Evolutionary conservation across 2,888 invertebrate species (phyloP).

Genomic region (Cynaeus angustus): DNA sequence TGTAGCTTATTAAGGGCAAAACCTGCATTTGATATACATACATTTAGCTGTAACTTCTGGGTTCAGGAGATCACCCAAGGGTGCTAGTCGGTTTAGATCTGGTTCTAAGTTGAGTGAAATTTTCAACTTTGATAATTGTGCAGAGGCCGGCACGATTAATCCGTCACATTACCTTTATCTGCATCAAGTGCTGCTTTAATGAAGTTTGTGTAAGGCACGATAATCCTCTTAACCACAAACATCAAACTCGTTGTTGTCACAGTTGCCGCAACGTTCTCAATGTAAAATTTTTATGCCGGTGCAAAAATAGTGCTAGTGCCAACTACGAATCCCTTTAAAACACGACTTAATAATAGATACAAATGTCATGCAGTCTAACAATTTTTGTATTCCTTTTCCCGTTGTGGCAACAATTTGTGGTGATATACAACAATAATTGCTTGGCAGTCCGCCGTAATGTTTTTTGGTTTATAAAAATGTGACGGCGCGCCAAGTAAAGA

Average conservation of each 20-base stretch:
- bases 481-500: conserved; percentile 26
- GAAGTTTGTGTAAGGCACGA: conserved; percentile 10
- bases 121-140: conserved; percentile 29
- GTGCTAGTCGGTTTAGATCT: conserved; percentile 8
- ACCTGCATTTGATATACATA: conserved; percentile 46
- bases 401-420: conserved; percentile 4
- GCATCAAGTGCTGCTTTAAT: conserved; percentile 19
- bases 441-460: conserved; percentile 3
- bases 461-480: conserved; percentile 15
- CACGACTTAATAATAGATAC: neutral
- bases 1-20: conserved; percentile 56
- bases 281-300: neutral
- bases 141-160: conserved; percentile 18
- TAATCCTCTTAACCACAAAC: conserved; percentile 28
- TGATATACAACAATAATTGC: conserved; percentile 4
- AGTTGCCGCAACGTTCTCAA: neutral
- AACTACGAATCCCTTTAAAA: no score
- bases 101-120: conserved; percentile 27
- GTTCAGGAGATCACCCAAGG: conserved; percentile 24
- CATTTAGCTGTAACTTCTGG: conserved; percentile 24
- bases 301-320: neutral
- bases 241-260: conserved; percentile 9
- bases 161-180: conserved; percentile 25
- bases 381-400: neutral
- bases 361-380: conserved; percentile 1